Base-by-base conservation (phyloP, 2,888 invertebrate genomes). In the Choreutis nemorana region DNA sequence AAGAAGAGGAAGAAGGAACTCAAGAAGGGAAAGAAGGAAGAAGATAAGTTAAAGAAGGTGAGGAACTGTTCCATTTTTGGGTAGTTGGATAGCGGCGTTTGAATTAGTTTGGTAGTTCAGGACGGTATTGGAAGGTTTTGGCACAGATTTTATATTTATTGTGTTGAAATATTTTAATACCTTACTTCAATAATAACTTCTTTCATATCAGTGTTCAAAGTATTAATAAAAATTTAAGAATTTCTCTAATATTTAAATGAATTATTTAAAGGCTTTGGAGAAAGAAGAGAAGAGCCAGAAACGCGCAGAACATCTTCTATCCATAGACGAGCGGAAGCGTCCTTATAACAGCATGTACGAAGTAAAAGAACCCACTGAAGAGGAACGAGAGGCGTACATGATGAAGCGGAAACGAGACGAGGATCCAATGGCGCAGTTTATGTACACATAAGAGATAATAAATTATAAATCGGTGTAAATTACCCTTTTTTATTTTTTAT, bases 341-440 rank as follows among this genome's bases (percentile, higher is more conserved):
- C 89, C 93, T 0, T 99, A 96, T 65, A 97, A 98, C 65, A 94
- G 94, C 50, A 91, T 91, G 89, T 87, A 83, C 37, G 87, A 89
- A 46, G 87, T 86, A 0, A 90, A 90, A 45, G 90, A 87, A 35
- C 95, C 94, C 0, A 90, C 94, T 0, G 91, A 93, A 34, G 93
- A 94, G 39, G 95, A 98, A 61, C 83, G 97, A 57, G 97, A 98
- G 62, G 95, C 95, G 0, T 97, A 90, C 73, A 87, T 89, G 55
- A 87, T 94, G 80, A 97, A 94, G 62, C 82, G 90, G 30, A 78
- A 84, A 30, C 80, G 93, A 23, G 88, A 87, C 1, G 94, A 94
- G 40, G 98, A 99, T 77, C 98, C 98, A 1, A 97, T 98, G 97
- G 84, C 87, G 30, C 87, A 90, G 37, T 91, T 90, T 66, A 50